A percentile compares a stretch with the other conserved stretches of the same genome.
Conservation (phyloP, 2,888 invertebrate genomes). For the Folsomia candida region DNA sequence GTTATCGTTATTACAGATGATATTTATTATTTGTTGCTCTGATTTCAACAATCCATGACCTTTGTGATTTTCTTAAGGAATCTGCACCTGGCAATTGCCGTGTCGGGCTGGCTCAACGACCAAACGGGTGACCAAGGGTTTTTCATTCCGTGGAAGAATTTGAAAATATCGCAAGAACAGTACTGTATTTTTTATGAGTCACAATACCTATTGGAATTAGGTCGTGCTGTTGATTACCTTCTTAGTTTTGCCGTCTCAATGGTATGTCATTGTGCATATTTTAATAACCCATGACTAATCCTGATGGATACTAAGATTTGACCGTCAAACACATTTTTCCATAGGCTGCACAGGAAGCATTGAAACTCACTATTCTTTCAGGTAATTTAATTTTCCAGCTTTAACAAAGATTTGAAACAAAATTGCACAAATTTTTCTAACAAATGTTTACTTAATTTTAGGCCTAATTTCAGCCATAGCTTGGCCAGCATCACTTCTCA, state of each 20-base stretch:
- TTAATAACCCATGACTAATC: not conserved
- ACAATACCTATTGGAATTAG: constrained; percentile 61
- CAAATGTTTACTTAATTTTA: constrained; percentile 10
- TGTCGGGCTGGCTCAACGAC: constrained; percentile 66
- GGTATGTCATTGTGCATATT: too few relatives aligned
- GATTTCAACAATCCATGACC: not conserved
- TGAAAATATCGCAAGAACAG: constrained; percentile 63
- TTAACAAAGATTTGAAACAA: not conserved
- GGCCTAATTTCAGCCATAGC: constrained; percentile 64
- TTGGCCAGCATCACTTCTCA: constrained; percentile 65
- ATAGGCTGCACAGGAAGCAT: constrained; percentile 62
- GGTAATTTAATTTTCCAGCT: constrained; percentile 53
- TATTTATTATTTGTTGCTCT: not conserved
- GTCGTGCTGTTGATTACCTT: constrained; percentile 64
- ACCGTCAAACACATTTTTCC: not conserved
- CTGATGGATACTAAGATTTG: not conserved
- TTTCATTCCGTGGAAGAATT: constrained; percentile 60
- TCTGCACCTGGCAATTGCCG: constrained; percentile 63
- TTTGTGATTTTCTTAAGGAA: constrained; percentile 52
- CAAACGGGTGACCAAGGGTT: constrained; percentile 55
- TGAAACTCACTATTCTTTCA: constrained; percentile 64
- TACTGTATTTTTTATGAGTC: constrained; percentile 66
- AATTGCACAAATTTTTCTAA: not conserved
- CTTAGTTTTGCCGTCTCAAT: constrained; percentile 60
- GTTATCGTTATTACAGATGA: not conserved